Evolutionary conservation across 2,113 vertebrate species (phyloP).

Genomic region (Nannospalax galili): DNA sequence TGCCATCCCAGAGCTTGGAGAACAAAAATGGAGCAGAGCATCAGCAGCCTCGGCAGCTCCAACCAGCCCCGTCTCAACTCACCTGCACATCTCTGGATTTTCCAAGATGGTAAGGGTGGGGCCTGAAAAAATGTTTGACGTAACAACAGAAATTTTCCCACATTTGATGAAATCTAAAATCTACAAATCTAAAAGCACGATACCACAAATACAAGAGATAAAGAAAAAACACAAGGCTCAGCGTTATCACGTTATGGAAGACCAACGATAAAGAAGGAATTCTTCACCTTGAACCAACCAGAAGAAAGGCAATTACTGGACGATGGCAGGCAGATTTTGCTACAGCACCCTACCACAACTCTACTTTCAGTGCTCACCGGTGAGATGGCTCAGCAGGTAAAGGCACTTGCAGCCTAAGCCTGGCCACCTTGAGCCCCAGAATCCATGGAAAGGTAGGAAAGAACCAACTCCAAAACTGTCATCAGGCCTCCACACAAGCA

Average conservation of each 20-base stretch:
- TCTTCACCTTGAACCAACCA: neutral
- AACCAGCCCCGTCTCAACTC: too few species aligned
- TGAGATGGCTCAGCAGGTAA: neutral
- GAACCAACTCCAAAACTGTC: neutral
- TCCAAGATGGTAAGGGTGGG: too few species aligned
- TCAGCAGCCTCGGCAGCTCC: too few species aligned
- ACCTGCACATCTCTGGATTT: neutral
- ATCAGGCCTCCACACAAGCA: neutral
- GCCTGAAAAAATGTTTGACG: neutral
- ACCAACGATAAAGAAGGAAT: slow-evolving; percentile 7
- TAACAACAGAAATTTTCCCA: neutral
- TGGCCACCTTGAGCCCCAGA: neutral
- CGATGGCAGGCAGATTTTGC: too few species aligned
- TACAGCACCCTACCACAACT: neutral
- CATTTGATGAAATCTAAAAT: neutral
- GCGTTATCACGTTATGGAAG: neutral
- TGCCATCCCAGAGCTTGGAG: neutral
- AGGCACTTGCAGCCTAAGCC: neutral
- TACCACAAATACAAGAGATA: neutral
- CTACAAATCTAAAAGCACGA: neutral
- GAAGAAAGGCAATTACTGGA: neutral
- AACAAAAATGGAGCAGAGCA: neutral
- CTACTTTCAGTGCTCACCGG: neutral
- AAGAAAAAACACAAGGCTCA: neutral
- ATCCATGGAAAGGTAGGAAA: neutral